Base-by-base conservation (phyloP, 2,797 vertebrate species). In the Aselliscus stoliczkanus region DNA sequence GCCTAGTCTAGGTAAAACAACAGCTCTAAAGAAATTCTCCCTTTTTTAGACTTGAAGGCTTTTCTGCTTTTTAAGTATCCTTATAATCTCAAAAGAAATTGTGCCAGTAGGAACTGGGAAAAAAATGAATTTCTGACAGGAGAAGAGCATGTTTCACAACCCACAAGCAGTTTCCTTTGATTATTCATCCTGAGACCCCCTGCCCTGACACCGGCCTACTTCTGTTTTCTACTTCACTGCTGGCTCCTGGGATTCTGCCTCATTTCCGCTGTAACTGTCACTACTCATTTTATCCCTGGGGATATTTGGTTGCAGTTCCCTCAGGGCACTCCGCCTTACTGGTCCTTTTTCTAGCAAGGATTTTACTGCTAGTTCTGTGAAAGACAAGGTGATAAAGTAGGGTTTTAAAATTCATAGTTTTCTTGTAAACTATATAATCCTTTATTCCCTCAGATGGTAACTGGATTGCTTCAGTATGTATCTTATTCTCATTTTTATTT, bases 401-500 rank as follows among this genome's bases (percentile, higher is more conserved):
- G 47, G 23, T 72, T 73, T 86, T 83, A n/a, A 56, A 80, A 91
- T n/a, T 67, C 54, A 34, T 0, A 31, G 34, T 83, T 37, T 81
- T 88, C 37, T 65, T 72, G 39, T 70, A 56, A 56, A 47, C 23
- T 81, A 1, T 72, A 27, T 58, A 79, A 27, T 86, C 37, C 15
- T 34, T 91, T 52, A 67, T 96, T 89, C 17, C 47, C 44, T 80
- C 34, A 72, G 47, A 31, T 93, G 80, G 58, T 91, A 90, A 50
- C 56, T 83, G 47, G 44, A 39, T 84, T 23, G n/a, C 47, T 65
- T 94, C 39, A 60, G 0, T 77, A 70, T 9, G 2, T 76, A 42
- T 73, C 37, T 90, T 85, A 77, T 76, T 87, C 54, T 96, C 42
- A 23, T n/a, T 73, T 56, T 83, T 87, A 75, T 81, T 77, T 96